Conservation (phyloP, 2,888 invertebrate species). For the Lamellibrachia columna region DNA sequence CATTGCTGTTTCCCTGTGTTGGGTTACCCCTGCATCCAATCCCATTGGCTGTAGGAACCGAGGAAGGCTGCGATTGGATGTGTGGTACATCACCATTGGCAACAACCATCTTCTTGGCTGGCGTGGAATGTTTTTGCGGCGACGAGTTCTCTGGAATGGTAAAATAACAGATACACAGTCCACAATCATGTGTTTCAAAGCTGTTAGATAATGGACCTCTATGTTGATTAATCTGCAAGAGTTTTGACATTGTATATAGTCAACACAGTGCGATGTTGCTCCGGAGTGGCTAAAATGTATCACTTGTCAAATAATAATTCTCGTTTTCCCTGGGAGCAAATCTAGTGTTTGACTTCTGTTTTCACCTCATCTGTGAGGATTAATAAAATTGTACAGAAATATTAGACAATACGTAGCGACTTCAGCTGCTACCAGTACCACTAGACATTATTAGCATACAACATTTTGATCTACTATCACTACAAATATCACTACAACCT, state of each 20-base stretch:
- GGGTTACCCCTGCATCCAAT: conserved; percentile 6
- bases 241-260: background rate
- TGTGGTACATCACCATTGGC: background rate
- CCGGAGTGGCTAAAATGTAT: background rate
- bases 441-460: too few relatives aligned
- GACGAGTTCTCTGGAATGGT: background rate
- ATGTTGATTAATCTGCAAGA: background rate
- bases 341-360: background rate
- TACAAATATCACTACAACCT: too few relatives aligned
- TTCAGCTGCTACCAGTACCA: too few relatives aligned
- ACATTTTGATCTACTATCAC: too few relatives aligned
- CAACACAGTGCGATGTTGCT: too few relatives aligned
- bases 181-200: background rate
- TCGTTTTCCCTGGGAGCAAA: background rate
- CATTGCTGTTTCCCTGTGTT: background rate
- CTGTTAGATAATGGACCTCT: background rate
- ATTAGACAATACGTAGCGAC: too few relatives aligned
- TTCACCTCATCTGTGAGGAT: background rate
- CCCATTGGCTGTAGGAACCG: background rate
- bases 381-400: background rate
- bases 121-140: conserved; percentile 1
- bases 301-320: background rate
- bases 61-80: background rate
- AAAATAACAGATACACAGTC: background rate
- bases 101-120: background rate